phyloP scores from a whole-genome alignment of 1,140 invertebrate genomes.

The Odontomachus brunneus region DNA sequence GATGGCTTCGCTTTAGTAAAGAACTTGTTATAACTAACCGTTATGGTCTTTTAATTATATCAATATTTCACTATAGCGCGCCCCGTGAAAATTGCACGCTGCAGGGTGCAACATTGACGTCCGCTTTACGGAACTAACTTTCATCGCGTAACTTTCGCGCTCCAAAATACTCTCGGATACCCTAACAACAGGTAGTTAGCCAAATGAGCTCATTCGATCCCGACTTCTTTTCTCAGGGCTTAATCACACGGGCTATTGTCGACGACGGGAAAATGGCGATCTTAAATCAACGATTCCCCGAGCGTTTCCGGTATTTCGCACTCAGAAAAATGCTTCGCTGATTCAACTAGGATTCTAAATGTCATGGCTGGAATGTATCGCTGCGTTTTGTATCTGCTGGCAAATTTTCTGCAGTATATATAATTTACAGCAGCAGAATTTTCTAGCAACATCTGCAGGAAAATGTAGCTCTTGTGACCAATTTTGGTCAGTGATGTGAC shows the following conservation, averaged over 20 bases:
- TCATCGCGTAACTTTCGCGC: conserved; percentile 16
- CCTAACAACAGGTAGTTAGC: conserved; percentile 28
- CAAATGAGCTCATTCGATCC: conserved; percentile 21
- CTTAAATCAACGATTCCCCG: conserved; percentile 9
- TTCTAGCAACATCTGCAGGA: too few relatives aligned
- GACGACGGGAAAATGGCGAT: background rate
- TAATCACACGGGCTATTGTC: background rate
- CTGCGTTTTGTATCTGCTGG: too few relatives aligned
- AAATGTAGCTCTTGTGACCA: too few relatives aligned
- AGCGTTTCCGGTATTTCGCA: background rate
- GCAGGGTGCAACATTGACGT: conserved; percentile 35
- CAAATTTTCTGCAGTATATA: too few relatives aligned
- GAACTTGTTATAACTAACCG: conserved; percentile 34
- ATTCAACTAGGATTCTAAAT: too few relatives aligned
- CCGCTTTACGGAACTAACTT: conserved; percentile 31
- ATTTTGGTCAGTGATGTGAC: too few relatives aligned
- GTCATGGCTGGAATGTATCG: too few relatives aligned
- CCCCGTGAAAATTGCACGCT: conserved; percentile 8
- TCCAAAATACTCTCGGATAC: conserved; percentile 5
- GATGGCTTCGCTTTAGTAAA: conserved; percentile 5
- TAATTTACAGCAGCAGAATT: too few relatives aligned
- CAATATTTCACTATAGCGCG: conserved; percentile 33
- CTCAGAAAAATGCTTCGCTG: too few relatives aligned
- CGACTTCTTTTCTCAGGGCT: background rate
- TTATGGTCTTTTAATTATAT: conserved; percentile 42